phyloP scores from a whole-genome alignment of 2,888 invertebrate species.

The Meteorus colon region DNA sequence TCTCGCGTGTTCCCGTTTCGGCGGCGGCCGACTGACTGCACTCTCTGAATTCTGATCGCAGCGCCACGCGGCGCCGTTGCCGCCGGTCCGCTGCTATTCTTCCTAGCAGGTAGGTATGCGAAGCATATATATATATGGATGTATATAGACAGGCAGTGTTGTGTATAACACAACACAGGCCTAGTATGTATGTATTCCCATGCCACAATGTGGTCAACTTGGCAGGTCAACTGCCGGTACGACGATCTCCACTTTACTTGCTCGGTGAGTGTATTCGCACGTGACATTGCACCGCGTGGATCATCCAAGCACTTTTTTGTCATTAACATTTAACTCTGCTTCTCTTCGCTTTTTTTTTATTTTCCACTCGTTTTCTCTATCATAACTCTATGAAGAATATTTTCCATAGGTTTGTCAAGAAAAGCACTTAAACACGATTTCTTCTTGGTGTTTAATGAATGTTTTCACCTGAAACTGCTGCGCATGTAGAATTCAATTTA shows the following conservation, averaged over 20 bases:
- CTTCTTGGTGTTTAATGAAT: too few relatives aligned
- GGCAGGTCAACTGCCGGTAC: conserved; percentile 8
- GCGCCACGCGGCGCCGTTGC: conserved; percentile 59
- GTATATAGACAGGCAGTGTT: neutral
- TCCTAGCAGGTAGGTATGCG: conserved; percentile 42
- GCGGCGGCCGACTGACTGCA: conserved; percentile 60
- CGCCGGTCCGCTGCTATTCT: conserved; percentile 38
- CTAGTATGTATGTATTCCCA: neutral
- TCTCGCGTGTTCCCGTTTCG: conserved; percentile 56
- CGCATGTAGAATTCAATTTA: too few relatives aligned
- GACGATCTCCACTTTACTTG: conserved; percentile 14
- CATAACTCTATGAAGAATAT: neutral
- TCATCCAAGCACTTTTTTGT: neutral
- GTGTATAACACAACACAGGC: neutral
- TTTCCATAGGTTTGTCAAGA: neutral
- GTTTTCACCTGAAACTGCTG: too few relatives aligned
- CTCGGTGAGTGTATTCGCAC: neutral
- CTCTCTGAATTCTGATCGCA: conserved; percentile 57
- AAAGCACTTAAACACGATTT: too few relatives aligned
- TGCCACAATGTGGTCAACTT: neutral
- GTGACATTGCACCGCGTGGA: neutral
- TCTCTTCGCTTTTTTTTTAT: neutral
- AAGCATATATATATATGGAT: conserved; percentile 2
- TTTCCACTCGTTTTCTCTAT: neutral
- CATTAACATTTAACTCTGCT: neutral